Conservation (phyloP, 2,888 invertebrate genomes). For the Cecidostiba fungosa region DNA sequence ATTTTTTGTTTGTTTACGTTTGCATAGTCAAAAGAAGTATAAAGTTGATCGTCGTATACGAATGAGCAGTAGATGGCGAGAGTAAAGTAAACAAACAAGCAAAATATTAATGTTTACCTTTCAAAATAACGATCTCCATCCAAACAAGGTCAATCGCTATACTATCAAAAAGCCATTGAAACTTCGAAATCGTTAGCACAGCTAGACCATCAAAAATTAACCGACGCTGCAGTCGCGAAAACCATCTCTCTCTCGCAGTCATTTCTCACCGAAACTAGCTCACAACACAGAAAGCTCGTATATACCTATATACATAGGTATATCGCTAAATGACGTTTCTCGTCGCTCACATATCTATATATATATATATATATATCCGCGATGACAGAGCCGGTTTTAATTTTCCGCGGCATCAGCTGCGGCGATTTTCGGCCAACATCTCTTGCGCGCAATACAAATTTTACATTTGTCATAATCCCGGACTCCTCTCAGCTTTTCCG, state of each 20-base stretch:
- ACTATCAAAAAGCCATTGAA: too few species aligned
- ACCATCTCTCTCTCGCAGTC: background rate
- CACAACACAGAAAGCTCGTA: background rate
- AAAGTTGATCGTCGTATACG: too few species aligned
- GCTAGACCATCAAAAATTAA: background rate
- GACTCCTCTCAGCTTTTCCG: background rate
- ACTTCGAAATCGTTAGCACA: background rate
- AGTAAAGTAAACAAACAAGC: too few species aligned
- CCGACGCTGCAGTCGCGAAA: too few species aligned
- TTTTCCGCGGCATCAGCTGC: constrained; percentile 1
- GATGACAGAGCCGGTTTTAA: constrained; percentile 21
- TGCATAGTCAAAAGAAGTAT: background rate
- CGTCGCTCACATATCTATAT: background rate
- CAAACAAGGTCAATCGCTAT: too few species aligned
- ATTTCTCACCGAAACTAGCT: background rate
- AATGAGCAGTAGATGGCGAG: too few species aligned
- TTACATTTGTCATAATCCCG: constrained; percentile 11
- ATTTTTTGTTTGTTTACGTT: background rate
- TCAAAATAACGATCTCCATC: too few species aligned
- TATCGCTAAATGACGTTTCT: constrained; percentile 1
- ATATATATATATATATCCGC: background rate
- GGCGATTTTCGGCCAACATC: background rate
- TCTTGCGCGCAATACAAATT: background rate
- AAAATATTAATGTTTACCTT: too few species aligned
- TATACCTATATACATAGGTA: too few species aligned